Base-by-base conservation (phyloP, 2,888 invertebrate species). In the Fabriciana adippe region DNA sequence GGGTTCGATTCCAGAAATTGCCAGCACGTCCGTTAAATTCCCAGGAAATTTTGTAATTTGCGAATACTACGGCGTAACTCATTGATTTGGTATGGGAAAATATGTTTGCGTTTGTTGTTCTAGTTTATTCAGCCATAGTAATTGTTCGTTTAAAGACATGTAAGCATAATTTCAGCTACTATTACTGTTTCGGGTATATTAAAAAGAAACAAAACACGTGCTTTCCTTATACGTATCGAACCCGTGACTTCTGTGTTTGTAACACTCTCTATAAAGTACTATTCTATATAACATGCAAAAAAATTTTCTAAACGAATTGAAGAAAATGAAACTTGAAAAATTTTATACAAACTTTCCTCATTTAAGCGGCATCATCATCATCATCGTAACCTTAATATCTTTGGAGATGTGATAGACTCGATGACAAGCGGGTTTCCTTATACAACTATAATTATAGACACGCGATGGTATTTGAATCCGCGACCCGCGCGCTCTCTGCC, bases 1-100 rank as follows among this genome's bases (percentile, higher is more conserved):
- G 78, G 77, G 78, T 81, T 82, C 79, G 81, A 83, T 82, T 80
- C 83, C 81, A 72, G 81, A 72, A 73, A 74, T 73, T 72, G 69
- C 69, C 48, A n/a, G 69, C 71, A 70, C 69, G 69, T 62, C 65
- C 45, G 15, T 35, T 59, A 4, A 53, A 54, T 71, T 74, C 71
- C 72, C 74, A 74, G 68, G 41, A 45, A 56, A 66, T 64, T 66
- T 62, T 53, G 69, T 48, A 61, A 69, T 71, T 68, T 66, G 59
- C 62, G 13, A 21, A 26, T 26, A 45, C 21, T 11, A 21, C 59
- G 26, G 48, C 26, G 59, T 59, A 48, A 59, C 26, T 47, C 48
- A 31, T 48, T 48, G 59, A 59, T 31, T 59, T 59, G n/a, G 26
- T 59, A 13, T 31, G n/a, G 47, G 31, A 31, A 48, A n/a, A 48